A percentile compares a stretch with the other conserved stretches of the same genome.
These are phyloP conservation scores for Chesias legatella DNA, from an alignment of 2,888 invertebrate genomes.

Conservation along the genomic window DNA sequence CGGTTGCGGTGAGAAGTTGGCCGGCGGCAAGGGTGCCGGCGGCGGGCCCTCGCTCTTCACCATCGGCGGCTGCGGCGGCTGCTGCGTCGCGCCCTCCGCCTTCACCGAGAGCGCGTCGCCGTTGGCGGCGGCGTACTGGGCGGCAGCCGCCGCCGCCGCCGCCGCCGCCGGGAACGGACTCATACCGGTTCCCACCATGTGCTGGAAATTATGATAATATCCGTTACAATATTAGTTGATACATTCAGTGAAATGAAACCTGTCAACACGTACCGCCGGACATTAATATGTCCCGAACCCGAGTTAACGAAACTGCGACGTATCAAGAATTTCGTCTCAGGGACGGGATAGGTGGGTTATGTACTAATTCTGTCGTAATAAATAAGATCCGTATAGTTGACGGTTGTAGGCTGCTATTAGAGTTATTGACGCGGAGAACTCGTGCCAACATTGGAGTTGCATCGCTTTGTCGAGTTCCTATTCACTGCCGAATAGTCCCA, in stretches of 20 bases:
- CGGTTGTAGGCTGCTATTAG: constrained; percentile 72
- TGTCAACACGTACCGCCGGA: constrained; percentile 15
- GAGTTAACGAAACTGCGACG: constrained; percentile 37
- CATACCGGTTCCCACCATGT: constrained; percentile 96
- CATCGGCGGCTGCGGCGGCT: constrained; percentile 64
- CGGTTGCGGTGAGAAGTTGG: constrained; percentile 72
- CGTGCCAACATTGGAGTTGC: constrained; percentile 62
- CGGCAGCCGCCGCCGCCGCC: constrained; percentile 82
- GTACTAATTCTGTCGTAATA: constrained; percentile 69
- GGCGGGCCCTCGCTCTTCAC: constrained; percentile 78
- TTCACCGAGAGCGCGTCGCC: constrained; percentile 77
- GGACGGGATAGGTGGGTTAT: constrained; percentile 50
- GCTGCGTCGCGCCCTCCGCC: constrained; percentile 66
- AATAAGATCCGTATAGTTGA: constrained; percentile 67
- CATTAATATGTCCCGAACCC: constrained; percentile 27
- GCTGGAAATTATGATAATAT: constrained; percentile 82
- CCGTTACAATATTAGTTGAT: background rate
- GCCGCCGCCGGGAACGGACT: constrained; percentile 85
- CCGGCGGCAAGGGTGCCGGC: constrained; percentile 65
- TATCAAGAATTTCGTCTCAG: constrained; percentile 50
- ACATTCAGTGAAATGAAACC: constrained; percentile 7
- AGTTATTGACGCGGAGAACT: constrained; percentile 66
- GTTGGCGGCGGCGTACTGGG: constrained; percentile 80
- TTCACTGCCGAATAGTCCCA: too few relatives aligned
- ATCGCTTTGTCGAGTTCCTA: constrained; percentile 15